A percentile compares a stretch with the other conserved stretches of the same genome.
phyloP scores from a whole-genome alignment of 2,888 invertebrate genomes.

The Entomobrya multifasciata region DNA sequence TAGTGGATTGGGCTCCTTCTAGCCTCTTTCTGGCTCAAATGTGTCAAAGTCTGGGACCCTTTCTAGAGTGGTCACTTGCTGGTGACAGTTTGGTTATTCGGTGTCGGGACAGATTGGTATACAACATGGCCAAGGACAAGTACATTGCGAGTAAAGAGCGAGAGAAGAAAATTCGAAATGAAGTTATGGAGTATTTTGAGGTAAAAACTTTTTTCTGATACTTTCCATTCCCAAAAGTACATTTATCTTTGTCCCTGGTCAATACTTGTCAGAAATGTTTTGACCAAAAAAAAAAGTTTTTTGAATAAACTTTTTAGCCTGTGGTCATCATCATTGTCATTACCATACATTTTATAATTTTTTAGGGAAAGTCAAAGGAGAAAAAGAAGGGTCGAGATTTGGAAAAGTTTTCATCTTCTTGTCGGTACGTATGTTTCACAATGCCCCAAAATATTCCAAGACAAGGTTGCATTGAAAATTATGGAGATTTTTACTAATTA shows the following conservation, averaged over 20 bases:
- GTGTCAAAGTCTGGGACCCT: slow-evolving; percentile 86
- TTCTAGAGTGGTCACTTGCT: slow-evolving; percentile 85
- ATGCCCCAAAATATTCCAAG: background rate
- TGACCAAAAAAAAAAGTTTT: too few relatives aligned
- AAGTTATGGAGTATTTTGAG: slow-evolving; percentile 85
- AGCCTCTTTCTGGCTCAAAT: slow-evolving; percentile 87
- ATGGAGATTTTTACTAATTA: background rate
- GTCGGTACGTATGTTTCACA: slow-evolving; percentile 66
- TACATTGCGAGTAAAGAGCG: slow-evolving; percentile 83
- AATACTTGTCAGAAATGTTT: too few relatives aligned
- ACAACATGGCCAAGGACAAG: slow-evolving; percentile 85
- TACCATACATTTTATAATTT: slow-evolving; percentile 72
- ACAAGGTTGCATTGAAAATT: too few relatives aligned
- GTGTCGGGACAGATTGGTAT: slow-evolving; percentile 86
- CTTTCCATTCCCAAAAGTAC: background rate
- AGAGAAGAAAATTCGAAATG: slow-evolving; percentile 82
- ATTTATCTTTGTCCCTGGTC: slow-evolving; percentile 13
- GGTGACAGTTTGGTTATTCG: slow-evolving; percentile 85
- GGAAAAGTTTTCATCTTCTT: slow-evolving; percentile 54
- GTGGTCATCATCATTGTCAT: background rate
- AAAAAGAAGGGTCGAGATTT: slow-evolving; percentile 78
- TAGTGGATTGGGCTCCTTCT: slow-evolving; percentile 88
- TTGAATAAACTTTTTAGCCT: too few relatives aligned
- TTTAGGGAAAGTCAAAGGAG: slow-evolving; percentile 80
- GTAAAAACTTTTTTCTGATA: slow-evolving; percentile 80